Evolutionary conservation across 2,888 invertebrate genomes (phyloP), one percentile per base, ranked within the genome.

Genomic region (Morpho achilles): DNA sequence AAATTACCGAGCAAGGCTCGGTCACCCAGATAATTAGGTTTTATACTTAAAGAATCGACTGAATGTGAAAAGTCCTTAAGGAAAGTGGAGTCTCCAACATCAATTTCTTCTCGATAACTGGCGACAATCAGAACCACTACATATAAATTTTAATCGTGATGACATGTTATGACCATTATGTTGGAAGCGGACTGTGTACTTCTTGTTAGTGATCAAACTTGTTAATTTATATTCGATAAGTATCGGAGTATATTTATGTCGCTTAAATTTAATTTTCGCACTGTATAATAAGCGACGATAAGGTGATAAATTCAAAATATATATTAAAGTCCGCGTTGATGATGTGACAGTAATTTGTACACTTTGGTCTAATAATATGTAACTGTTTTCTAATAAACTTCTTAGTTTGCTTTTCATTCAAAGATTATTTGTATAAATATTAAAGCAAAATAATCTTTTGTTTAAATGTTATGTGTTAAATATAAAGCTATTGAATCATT

Each of bases 161-260:
- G 50, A 62, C 56, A 55, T 52, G 60, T 60, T 60, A 56, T 60
- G 62, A 62, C 57, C 50, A 54, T 54, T 62, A 56, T 41, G 40
- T 44, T 53, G 32, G 42, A 48, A 48, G 46, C 43, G 51, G 44
- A 44, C 44, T 32, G 23, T 10, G 51, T 40, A 55, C 49, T 58
- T 55, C 61, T 55, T 52, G 54, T 61, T 61, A 49, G 47, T 55
- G 54, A 47, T 51, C 51, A 43, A 54, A 54, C 53, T 52, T 55
- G 55, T 58, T 61, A 55, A 61, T 44, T 51, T 54, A 61, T 54
- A 44, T n/a, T 41, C 47, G 50, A 54, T 44, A 39, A 52, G 49
- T n/a, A 56, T 55, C 49, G 49, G 58, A 54, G 43, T 23, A 56
- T 50, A 42, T 50, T 50, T 42, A 42, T 51, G 8, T n/a, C 51